Evolutionary conservation across 1,140 invertebrate genomes (phyloP).

Genomic region (Meloidogyne exigua): DNA sequence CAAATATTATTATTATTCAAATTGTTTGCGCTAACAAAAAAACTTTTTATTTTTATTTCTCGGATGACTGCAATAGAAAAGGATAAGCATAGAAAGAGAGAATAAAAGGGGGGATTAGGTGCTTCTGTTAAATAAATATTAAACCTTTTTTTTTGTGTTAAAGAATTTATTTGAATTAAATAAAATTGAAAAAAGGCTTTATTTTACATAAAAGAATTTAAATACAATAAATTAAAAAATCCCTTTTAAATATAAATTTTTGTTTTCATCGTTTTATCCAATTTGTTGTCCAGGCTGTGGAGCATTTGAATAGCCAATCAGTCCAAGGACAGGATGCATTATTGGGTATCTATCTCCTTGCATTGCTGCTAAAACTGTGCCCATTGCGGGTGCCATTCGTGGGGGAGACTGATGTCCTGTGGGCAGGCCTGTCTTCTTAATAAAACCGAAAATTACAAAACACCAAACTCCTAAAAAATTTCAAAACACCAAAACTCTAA

Average conservation of each 20-base stretch:
- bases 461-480: no score
- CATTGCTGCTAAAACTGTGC: conserved; percentile 30
- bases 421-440: neutral
- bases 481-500: no score
- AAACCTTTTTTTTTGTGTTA: no score
- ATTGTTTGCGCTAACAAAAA: conserved; percentile 19
- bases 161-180: no score
- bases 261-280: conserved; percentile 9
- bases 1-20: conserved; percentile 29
- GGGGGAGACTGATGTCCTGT: neutral
- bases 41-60: no score
- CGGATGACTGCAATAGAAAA: neutral
- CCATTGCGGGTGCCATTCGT: conserved; percentile 29
- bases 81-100: neutral
- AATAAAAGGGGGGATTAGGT: neutral
- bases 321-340: conserved; percentile 28
- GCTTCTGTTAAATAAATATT: neutral
- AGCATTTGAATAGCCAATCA: conserved; percentile 34
- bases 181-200: neutral
- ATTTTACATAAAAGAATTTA: neutral
- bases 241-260: neutral
- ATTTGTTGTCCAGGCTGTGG: conserved; percentile 17
- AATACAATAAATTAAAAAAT: neutral
- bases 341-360: conserved; percentile 27
- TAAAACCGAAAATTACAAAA: no score